These are phyloP conservation scores for Semnornis frantzii DNA, from an alignment of 2,113 vertebrate species.

Conservation along the genomic window DNA sequence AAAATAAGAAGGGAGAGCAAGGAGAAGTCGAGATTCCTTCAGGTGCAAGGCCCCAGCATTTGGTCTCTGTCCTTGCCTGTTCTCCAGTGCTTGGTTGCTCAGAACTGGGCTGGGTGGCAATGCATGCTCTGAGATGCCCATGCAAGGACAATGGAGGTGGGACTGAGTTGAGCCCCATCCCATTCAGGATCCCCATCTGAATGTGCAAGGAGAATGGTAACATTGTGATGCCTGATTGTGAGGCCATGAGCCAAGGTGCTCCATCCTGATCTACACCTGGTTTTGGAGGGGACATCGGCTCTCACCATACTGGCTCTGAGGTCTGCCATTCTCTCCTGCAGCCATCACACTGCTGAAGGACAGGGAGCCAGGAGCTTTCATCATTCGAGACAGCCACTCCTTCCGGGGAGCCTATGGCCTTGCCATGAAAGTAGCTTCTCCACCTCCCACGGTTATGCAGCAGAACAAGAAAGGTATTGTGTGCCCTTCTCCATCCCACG, in stretches of 20 bases:
- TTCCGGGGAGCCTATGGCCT: constrained; percentile 95
- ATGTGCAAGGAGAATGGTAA: accelerated
- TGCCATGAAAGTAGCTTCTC: constrained; percentile 96
- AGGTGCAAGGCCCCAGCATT: not conserved
- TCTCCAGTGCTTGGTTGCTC: not conserved
- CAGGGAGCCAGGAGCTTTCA: constrained; percentile 92
- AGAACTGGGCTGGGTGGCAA: not conserved
- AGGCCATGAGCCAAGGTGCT: accelerated
- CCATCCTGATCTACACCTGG: accelerated
- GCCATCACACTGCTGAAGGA: constrained; percentile 92
- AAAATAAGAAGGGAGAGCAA: not conserved
- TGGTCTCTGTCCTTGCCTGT: not conserved
- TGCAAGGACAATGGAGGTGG: accelerated
- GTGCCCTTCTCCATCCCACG: constrained; percentile 7
- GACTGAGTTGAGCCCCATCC: not conserved
- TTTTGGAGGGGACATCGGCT: not conserved
- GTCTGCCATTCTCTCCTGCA: constrained; percentile 30
- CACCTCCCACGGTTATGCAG: constrained; percentile 86
- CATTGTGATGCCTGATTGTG: not conserved
- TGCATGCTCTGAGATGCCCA: not conserved
- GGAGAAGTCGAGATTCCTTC: not conserved
- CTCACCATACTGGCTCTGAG: not conserved
- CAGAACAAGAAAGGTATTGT: constrained; percentile 93
- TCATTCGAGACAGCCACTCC: constrained; percentile 97
- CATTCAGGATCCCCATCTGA: not conserved